Percentiles rank a stretch among this genome's conserved stretches.
Conservation (phyloP, 2,113 vertebrate genomes). For the Thalassarche chlororhynchos region DNA sequence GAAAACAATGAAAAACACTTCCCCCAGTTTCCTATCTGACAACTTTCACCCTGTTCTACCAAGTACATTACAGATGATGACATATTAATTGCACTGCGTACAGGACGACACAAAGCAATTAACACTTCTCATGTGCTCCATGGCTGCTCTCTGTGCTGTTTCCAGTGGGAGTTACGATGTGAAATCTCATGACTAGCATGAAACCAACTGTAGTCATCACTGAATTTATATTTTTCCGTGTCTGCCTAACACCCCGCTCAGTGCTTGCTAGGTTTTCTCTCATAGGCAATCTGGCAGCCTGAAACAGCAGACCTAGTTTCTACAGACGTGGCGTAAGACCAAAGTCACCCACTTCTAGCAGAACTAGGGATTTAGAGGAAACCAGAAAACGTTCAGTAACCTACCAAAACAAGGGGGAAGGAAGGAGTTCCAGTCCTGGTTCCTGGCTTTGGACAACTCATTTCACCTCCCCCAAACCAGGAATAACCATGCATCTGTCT, state of each 20-base stretch:
- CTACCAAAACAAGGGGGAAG: not conserved
- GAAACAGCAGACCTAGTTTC: not conserved
- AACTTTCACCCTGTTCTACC: not conserved
- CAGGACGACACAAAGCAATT: slow-evolving; percentile 34
- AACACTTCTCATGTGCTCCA: not conserved
- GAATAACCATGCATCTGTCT: not conserved
- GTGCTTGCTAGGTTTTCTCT: not conserved
- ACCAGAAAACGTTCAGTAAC: not conserved
- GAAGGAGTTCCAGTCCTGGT: not conserved
- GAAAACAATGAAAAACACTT: not conserved
- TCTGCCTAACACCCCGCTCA: not conserved
- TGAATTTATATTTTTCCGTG: not conserved
- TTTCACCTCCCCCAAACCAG: not conserved
- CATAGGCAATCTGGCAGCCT: not conserved
- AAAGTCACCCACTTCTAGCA: not conserved
- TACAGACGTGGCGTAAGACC: not conserved
- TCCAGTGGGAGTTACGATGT: not conserved
- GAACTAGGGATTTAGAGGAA: not conserved
- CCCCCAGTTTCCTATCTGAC: not conserved
- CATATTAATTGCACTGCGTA: not conserved
- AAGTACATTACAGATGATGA: not conserved
- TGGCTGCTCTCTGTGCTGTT: not conserved
- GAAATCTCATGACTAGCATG: slow-evolving; percentile 31
- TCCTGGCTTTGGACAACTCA: not conserved
- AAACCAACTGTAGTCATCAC: not conserved